Evolutionary conservation across 2,113 vertebrate genomes (phyloP).

Genomic region (Gallinago media): DNA sequence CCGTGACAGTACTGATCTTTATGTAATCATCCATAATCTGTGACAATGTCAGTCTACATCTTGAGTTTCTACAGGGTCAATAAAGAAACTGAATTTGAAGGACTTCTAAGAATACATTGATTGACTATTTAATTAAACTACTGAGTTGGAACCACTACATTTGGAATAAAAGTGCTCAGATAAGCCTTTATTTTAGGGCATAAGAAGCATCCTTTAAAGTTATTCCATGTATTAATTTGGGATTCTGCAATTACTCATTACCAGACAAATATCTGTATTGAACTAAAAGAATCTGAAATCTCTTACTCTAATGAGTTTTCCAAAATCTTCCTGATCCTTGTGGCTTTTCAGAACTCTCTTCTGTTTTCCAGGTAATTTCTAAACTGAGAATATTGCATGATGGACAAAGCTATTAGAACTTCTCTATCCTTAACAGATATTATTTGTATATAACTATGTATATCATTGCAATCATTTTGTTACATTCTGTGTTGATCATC

Average conservation of each 20-base stretch:
- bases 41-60: background rate
- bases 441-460: background rate
- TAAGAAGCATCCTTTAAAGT: background rate
- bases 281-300: background rate
- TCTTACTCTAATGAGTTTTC: background rate
- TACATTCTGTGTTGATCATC: background rate
- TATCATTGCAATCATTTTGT: background rate
- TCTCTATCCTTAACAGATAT: background rate
- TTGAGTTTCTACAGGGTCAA: background rate
- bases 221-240: background rate
- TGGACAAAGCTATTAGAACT: background rate
- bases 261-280: background rate
- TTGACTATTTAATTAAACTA: background rate
- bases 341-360: background rate
- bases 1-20: background rate
- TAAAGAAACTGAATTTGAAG: background rate
- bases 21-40: background rate
- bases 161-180: background rate
- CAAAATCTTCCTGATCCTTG: background rate
- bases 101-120: background rate
- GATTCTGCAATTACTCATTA: background rate
- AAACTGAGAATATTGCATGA: background rate
- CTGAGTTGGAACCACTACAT: background rate
- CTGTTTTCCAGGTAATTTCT: background rate
- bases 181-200: background rate